Conservation (phyloP, 2,113 vertebrate genomes). For the Tachysurus vachellii region DNA sequence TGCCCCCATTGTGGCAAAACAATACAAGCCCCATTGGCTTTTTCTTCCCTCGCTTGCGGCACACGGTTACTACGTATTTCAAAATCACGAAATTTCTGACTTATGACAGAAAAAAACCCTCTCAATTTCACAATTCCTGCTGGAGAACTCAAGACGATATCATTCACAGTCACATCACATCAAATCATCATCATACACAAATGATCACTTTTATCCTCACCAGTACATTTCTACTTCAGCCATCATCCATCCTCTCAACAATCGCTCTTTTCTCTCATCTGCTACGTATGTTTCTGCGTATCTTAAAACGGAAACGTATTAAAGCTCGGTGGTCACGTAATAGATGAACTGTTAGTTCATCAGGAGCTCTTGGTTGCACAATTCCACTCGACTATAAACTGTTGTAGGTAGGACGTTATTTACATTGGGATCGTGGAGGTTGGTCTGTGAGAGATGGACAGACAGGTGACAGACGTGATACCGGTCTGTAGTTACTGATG, state of each 20-base stretch:
- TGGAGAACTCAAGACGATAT: not conserved
- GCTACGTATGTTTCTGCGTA: too few species aligned
- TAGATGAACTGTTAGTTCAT: too few species aligned
- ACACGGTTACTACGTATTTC: not conserved
- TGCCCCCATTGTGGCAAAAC: conserved; percentile 23
- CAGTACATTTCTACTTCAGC: not conserved
- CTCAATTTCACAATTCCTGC: not conserved
- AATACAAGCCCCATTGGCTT: not conserved
- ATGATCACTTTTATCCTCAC: not conserved
- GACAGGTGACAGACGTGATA: too few species aligned
- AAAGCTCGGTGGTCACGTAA: too few species aligned
- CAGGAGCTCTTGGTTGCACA: too few species aligned
- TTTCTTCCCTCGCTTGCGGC: not conserved
- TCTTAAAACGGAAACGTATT: too few species aligned
- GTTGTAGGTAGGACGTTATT: too few species aligned
- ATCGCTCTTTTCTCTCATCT: not conserved
- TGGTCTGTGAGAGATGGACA: too few species aligned
- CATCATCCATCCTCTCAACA: not conserved
- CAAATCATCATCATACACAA: not conserved
- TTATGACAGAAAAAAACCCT: not conserved
- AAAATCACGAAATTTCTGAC: not conserved
- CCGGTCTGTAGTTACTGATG: too few species aligned
- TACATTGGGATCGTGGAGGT: too few species aligned
- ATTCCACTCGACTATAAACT: too few species aligned
- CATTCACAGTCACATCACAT: not conserved